Conservation (phyloP, 2,888 invertebrate species). For the Leistus spinibarbis region DNA sequence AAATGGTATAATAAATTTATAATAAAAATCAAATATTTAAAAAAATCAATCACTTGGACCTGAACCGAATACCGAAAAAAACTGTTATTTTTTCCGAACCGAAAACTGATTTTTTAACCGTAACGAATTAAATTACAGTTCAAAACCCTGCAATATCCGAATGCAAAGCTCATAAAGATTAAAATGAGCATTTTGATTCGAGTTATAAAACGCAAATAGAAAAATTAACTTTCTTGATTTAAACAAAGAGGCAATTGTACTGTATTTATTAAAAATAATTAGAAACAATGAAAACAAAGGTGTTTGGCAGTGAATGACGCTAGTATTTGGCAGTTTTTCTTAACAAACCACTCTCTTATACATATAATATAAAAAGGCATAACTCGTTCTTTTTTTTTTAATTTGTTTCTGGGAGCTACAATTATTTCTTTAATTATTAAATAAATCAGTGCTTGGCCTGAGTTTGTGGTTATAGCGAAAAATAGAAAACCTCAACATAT, state of each 20-base stretch:
- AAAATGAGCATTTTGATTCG: background rate
- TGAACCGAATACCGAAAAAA: too few species aligned
- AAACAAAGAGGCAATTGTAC: background rate
- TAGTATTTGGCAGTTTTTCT: conserved; percentile 34
- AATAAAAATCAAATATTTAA: too few species aligned
- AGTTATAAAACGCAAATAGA: background rate
- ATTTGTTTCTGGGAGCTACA: conserved; percentile 5
- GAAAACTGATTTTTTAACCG: too few species aligned
- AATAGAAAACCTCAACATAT: conserved; percentile 22
- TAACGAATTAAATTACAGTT: too few species aligned
- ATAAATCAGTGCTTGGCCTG: conserved; percentile 27
- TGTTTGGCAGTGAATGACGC: conserved; percentile 39
- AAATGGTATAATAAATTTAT: too few species aligned
- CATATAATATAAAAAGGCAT: conserved; percentile 23
- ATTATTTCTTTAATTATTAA: conserved; percentile 28
- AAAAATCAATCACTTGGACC: too few species aligned
- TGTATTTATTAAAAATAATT: background rate
- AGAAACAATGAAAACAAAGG: conserved; percentile 35
- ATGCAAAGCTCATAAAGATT: too few species aligned
- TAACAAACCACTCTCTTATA: conserved; percentile 24
- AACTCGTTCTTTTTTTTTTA: conserved; percentile 6
- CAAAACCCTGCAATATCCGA: too few species aligned
- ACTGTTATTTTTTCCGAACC: too few species aligned
- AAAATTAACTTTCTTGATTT: background rate
- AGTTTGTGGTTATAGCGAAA: conserved; percentile 37